Evolutionary conservation across 2,113 vertebrate species (phyloP).

Genomic region (Chaenocephalus aceratus): DNA sequence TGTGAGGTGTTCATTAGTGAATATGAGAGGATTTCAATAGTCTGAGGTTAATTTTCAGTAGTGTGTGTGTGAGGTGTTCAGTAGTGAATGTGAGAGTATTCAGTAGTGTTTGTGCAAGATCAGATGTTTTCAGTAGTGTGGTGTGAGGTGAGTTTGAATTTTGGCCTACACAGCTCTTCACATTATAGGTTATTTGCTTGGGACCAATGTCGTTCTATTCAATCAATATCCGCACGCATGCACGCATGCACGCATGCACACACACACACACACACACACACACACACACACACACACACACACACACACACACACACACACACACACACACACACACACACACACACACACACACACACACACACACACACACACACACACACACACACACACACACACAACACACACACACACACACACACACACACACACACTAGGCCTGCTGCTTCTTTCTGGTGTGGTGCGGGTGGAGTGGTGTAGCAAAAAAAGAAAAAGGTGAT

Average conservation of each 20-base stretch:
- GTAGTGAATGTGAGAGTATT: too few relatives aligned
- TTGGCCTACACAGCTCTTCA: too few relatives aligned
- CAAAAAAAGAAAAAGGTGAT: conserved; percentile 6
- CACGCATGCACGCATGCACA: too few relatives aligned
- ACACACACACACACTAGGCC: conserved; percentile 36
- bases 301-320: conserved; percentile 11
- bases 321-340: conserved; percentile 23
- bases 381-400: not conserved
- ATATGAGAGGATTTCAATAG: too few relatives aligned
- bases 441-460: conserved; percentile 58
- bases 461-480: conserved; percentile 20
- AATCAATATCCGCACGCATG: too few relatives aligned
- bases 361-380: too few relatives aligned
- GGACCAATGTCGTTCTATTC: conserved; percentile 64
- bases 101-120: too few relatives aligned
- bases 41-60: too few relatives aligned
- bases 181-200: conserved; percentile 44
- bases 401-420: not conserved
- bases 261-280: conserved; percentile 3
- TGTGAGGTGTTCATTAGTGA: too few relatives aligned
- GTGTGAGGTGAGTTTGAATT: too few relatives aligned
- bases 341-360: not conserved
- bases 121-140: too few relatives aligned
- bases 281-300: conserved; percentile 27
- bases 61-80: too few relatives aligned